phyloP scores from a whole-genome alignment of 2,113 vertebrate species.

The Uria lomvia region DNA sequence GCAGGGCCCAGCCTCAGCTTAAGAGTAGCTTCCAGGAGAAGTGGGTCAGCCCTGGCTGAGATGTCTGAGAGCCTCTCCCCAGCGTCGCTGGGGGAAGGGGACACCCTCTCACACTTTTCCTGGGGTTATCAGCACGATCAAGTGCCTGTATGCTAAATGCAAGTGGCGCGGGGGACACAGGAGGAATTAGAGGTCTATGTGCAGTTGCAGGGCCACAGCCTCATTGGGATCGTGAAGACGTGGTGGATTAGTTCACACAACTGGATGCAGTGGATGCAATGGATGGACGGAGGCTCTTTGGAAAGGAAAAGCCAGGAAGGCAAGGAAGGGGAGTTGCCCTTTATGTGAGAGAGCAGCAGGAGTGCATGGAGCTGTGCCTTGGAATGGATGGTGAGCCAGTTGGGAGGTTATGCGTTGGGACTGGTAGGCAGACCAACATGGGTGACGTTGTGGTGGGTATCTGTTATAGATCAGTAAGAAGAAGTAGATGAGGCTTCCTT shows the following conservation, averaged over 20 bases:
- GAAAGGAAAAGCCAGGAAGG: not conserved
- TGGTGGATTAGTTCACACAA: not conserved
- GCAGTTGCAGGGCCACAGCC: not conserved
- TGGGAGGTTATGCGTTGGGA: not conserved
- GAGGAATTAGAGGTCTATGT: not conserved
- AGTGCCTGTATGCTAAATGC: not conserved
- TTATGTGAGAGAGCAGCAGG: not conserved
- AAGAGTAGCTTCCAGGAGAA: not conserved
- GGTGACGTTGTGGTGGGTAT: not conserved
- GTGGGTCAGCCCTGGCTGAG: not conserved
- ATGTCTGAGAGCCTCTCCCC: not conserved
- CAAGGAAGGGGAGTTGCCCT: not conserved
- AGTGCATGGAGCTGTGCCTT: not conserved
- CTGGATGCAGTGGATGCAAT: not conserved
- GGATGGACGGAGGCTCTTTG: not conserved
- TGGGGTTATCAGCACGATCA: not conserved
- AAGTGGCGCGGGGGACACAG: not conserved
- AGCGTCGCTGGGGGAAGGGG: not conserved
- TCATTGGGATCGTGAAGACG: rapidly evolving
- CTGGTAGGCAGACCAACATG: not conserved
- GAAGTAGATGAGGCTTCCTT: not conserved
- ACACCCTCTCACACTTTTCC: not conserved
- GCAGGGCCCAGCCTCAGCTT: not conserved
- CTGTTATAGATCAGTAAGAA: not conserved
- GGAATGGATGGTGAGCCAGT: not conserved